Evolutionary conservation across 1,140 invertebrate species (phyloP), one percentile per base, ranked within the genome.

Genomic region (Drosophila insularis): DNA sequence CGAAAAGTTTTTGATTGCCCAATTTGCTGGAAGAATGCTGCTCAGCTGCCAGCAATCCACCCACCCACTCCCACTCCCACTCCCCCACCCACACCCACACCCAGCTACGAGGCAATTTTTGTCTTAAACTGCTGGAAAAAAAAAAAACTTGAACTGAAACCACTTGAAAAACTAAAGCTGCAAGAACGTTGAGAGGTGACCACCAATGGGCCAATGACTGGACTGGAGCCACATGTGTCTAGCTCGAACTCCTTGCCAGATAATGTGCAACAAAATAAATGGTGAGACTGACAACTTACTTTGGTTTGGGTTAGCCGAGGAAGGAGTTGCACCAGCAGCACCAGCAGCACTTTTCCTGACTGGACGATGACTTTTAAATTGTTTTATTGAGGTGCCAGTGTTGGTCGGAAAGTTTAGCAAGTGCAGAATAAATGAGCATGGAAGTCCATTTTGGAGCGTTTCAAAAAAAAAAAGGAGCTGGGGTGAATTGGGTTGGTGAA

Each of bases 301-400:
- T 19, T 31, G 55, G 3, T 56, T 8, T 35, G 32, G 23, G 14
- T 56, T 17, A 21, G n/a, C 43, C 4, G 0, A 19, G 13, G 39
- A 17, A 5, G 23, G 11, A 54, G 37, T 37, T 31, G n/a, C 40
- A 17, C 55, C 19, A 6, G 31, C 40, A 19, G 60, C 27, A 8
- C 27, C 19, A 6, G 31, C 56, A 19, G 60, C 27, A 8, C 27
- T 21, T n/a, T 46, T 46, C 23, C 17, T 61, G 64, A 69, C 46
- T 70, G 43, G 75, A 67, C 75, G 75, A 78, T 78, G 75, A 78
- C 75, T 78, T 78, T 78, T 78, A 78, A 78, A 78, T 78, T 74
- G 75, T 78, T 78, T 78, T 78, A 78, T 78, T 78, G 75, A 78
- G 75, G 75, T 78, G 75, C 71, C 71, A 74, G 62, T 60, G 71